Conservation (phyloP, 2,113 vertebrate species). For the Clarias magur region DNA sequence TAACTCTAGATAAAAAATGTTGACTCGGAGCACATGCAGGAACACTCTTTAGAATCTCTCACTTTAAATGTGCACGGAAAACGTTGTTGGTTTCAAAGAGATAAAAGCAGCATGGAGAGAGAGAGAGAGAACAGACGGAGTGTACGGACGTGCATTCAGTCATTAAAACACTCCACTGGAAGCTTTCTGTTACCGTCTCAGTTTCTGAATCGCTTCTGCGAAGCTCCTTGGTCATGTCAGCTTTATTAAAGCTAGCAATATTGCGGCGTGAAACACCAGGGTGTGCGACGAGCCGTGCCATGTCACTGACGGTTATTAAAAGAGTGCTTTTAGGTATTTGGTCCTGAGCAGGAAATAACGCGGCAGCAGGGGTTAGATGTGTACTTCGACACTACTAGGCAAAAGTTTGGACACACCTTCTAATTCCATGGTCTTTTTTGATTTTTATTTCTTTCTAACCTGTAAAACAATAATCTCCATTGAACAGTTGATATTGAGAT, state of each 20-base stretch:
- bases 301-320: constrained; percentile 30
- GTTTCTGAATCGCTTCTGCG: neutral
- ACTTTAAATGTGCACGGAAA: too few relatives aligned
- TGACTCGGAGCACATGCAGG: too few relatives aligned
- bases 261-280: neutral
- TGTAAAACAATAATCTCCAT: too few relatives aligned
- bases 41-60: too few relatives aligned
- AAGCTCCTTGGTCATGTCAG: neutral
- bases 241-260: neutral
- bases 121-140: neutral
- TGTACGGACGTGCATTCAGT: neutral
- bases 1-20: too few relatives aligned
- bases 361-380: constrained; percentile 46
- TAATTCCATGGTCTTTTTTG: too few relatives aligned
- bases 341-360: constrained; percentile 37
- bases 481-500: too few relatives aligned
- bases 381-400: constrained; percentile 6
- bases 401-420: too few relatives aligned
- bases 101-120: neutral
- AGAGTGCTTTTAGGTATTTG: neutral
- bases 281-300: neutral
- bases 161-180: neutral
- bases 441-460: too few relatives aligned
- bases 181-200: neutral
- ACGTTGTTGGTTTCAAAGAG: neutral